These are phyloP conservation scores for Sebastes nivosus DNA, from an alignment of 2,797 vertebrate genomes.

Conservation along the genomic window DNA sequence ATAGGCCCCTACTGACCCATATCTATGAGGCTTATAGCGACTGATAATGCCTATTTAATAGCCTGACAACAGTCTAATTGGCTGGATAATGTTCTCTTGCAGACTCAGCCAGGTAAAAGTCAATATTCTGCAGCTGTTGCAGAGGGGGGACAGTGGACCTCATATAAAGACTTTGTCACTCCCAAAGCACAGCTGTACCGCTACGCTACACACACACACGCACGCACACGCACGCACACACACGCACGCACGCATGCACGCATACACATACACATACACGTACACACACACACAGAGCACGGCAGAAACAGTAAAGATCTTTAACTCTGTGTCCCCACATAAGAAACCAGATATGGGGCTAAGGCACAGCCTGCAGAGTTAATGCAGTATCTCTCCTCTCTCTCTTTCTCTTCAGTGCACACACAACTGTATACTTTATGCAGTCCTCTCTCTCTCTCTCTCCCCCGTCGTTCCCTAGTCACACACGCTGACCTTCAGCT, in stretches of 20 bases:
- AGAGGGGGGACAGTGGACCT: conserved; percentile 29
- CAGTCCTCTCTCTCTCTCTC: conserved; percentile 19
- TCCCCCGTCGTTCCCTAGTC: conserved; percentile 41
- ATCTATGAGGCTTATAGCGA: no score
- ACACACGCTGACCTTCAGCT: conserved; percentile 69
- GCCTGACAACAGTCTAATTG: no score
- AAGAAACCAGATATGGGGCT: conserved; percentile 59
- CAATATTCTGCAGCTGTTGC: conserved; percentile 58
- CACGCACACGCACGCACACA: neutral
- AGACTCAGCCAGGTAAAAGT: conserved; percentile 41
- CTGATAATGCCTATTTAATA: no score
- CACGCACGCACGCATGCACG: neutral
- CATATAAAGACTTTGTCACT: conserved; percentile 40
- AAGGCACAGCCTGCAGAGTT: conserved; percentile 28
- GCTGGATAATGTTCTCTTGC: neutral
- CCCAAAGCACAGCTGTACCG: conserved; percentile 31
- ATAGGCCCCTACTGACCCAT: no score
- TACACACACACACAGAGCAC: neutral
- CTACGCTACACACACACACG: neutral
- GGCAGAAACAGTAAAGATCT: conserved; percentile 13
- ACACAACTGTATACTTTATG: conserved; percentile 54
- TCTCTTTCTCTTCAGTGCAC: conserved; percentile 8
- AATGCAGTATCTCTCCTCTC: conserved; percentile 33
- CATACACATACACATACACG: no score
- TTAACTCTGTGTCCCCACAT: conserved; percentile 32